A percentile compares a stretch with the other conserved stretches of the same genome.
Conservation (phyloP, 2,113 vertebrate genomes). For the Lophius piscatorius region DNA sequence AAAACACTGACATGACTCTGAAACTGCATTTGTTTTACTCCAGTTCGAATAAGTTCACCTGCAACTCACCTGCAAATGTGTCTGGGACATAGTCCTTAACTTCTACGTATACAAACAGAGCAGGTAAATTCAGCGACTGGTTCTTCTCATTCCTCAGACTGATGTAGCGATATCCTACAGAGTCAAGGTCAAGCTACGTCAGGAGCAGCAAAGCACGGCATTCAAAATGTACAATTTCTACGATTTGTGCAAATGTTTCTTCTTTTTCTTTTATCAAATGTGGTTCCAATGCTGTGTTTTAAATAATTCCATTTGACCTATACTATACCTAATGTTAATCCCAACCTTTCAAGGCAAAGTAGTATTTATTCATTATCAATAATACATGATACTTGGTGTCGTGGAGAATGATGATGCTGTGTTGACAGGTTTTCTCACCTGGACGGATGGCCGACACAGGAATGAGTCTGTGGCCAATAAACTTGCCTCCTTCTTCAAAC, state of each 20-base stretch:
- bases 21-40: background rate
- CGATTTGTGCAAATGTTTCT: no score
- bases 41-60: background rate
- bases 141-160: constrained; percentile 95
- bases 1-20: background rate
- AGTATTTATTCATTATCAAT: no score
- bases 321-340: no score
- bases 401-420: background rate
- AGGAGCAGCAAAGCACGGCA: no score
- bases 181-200: background rate
- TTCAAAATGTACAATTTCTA: no score
- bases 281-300: no score
- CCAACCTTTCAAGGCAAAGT: no score
- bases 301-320: no score
- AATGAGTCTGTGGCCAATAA: constrained; percentile 95
- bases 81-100: constrained; percentile 98
- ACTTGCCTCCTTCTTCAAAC: constrained; percentile 97
- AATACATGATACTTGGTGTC: no score
- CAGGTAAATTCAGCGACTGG: constrained; percentile 88
- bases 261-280: no score
- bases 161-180: constrained; percentile 93
- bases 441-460: constrained; percentile 95
- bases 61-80: constrained; percentile 89
- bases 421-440: constrained; percentile 76
- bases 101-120: constrained; percentile 94